These are phyloP conservation scores for Odobenus rosmarus DNA, from an alignment of 2,113 vertebrate genomes.

Conservation along the genomic window DNA sequence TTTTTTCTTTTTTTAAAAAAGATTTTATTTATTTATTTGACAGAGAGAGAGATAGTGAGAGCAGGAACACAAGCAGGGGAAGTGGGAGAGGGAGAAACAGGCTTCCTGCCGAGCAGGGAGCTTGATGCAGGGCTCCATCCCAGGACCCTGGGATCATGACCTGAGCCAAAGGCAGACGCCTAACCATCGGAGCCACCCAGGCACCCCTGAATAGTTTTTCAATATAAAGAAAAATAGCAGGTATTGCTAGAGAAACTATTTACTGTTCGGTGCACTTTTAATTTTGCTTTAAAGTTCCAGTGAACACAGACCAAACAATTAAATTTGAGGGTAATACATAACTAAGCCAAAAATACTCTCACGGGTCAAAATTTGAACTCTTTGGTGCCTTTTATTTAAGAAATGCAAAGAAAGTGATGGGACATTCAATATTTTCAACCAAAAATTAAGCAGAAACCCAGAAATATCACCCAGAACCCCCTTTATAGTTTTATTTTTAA, in stretches of 20 bases:
- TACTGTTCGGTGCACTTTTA: background rate
- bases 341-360: slow-evolving; percentile 18
- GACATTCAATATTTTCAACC: background rate
- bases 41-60: no score
- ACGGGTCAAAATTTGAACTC: slow-evolving; percentile 39
- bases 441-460: background rate
- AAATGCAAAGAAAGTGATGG: background rate
- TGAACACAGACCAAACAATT: slow-evolving; percentile 20
- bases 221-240: slow-evolving; percentile 47
- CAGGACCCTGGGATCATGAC: no score
- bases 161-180: no score
- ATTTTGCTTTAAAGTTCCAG: slow-evolving; percentile 45
- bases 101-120: no score
- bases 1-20: background rate
- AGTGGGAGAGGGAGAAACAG: no score
- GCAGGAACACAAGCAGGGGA: no score
- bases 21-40: no score
- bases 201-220: background rate
- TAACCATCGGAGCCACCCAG: no score
- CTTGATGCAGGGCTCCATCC: no score
- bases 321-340: slow-evolving; percentile 17
- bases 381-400: slow-evolving; percentile 30
- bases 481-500: slow-evolving; percentile 53
- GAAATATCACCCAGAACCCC: background rate
- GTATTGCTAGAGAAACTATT: background rate